These are phyloP conservation scores for Aspiorhynchus laticeps DNA, from an alignment of 2,113 vertebrate species.

Conservation along the genomic window DNA sequence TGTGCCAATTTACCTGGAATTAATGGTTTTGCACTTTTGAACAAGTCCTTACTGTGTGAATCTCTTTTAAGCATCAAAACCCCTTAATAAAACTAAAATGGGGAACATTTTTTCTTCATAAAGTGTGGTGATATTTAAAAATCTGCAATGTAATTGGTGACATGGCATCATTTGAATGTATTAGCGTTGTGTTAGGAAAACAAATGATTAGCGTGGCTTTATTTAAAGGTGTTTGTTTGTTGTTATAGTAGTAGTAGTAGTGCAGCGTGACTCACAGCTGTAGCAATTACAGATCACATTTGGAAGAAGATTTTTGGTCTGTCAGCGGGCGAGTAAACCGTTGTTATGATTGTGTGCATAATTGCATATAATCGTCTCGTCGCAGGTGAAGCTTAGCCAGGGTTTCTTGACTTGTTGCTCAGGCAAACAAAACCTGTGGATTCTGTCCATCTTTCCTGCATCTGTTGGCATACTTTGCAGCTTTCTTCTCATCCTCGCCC, in stretches of 20 bases:
- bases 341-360: constrained; percentile 12
- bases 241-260: background rate
- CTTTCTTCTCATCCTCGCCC: constrained; percentile 1
- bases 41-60: background rate
- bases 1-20: background rate
- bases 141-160: background rate
- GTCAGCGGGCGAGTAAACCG: background rate
- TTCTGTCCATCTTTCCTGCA: background rate
- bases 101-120: background rate
- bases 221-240: constrained; percentile 20
- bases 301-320: background rate
- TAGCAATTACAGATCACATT: constrained; percentile 17
- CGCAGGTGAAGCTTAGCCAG: background rate
- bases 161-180: background rate
- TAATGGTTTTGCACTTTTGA: background rate
- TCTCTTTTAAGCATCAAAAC: background rate
- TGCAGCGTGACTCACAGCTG: background rate
- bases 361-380: constrained; percentile 11
- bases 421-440: background rate
- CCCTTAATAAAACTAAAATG: background rate
- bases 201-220: background rate
- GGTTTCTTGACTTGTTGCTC: background rate
- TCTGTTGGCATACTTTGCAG: background rate
- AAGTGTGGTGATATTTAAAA: background rate
- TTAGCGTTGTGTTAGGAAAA: background rate